phyloP scores from a whole-genome alignment of 2,113 vertebrate genomes.

The Rhea americana region DNA sequence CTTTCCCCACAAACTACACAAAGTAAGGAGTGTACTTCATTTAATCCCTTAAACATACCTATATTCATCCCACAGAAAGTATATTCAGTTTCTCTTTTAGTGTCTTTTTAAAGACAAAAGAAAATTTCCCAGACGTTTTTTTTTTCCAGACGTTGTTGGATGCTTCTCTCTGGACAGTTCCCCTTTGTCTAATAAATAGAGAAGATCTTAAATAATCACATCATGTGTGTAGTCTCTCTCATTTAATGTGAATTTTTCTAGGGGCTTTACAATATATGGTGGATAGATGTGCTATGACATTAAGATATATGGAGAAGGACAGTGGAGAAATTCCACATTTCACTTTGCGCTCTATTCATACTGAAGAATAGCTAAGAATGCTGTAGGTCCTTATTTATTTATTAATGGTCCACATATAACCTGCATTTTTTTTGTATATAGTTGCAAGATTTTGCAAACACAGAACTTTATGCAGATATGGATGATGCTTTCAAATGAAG shows the following conservation, averaged over 20 bases:
- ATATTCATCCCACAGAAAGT: not conserved
- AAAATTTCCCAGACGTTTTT: not conserved
- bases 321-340: not conserved
- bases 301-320: not conserved
- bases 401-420: not conserved
- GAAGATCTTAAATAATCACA: not conserved
- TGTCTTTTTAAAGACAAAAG: not conserved
- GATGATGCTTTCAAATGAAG: not conserved
- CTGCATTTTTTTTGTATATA: not conserved
- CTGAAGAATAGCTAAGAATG: not conserved
- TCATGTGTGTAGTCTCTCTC: not conserved
- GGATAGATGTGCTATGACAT: not conserved
- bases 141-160: not conserved
- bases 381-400: not conserved
- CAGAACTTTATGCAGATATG: not conserved
- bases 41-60: not conserved
- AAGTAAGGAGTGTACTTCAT: rapidly evolving
- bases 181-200: not conserved
- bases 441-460: not conserved
- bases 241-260: not conserved
- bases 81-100: not conserved
- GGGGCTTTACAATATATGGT: not conserved
- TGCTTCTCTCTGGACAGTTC: not conserved
- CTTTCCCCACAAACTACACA: not conserved
- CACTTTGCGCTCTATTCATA: not conserved